A percentile compares a stretch with the other conserved stretches of the same genome.
Conservation (phyloP, 1,140 invertebrate species). For the Triops cancriformis region DNA sequence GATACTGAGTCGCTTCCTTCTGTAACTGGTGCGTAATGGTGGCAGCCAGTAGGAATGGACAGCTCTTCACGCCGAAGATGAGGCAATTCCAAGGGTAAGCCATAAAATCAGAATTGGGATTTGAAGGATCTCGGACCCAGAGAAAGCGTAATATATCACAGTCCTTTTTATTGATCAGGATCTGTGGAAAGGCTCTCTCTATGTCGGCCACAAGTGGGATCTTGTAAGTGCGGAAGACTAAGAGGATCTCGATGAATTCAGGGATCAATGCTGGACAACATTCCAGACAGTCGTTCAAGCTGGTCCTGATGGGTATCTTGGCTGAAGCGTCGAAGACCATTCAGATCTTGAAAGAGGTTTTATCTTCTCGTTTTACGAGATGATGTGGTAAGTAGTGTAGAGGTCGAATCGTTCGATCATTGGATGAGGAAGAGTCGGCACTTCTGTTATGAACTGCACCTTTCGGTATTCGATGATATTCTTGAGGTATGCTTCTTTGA, state of each 20-base stretch:
- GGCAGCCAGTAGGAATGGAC: too few species aligned
- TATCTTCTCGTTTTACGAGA: not conserved
- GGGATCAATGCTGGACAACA: not conserved
- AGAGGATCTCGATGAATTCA: not conserved
- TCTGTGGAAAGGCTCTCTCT: constrained; percentile 5
- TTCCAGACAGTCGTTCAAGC: constrained; percentile 13
- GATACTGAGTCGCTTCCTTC: too few species aligned
- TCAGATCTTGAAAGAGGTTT: not conserved
- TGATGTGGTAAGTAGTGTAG: too few species aligned
- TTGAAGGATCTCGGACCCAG: too few species aligned
- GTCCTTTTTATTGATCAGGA: not conserved
- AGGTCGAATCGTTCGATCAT: too few species aligned
- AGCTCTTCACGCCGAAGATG: too few species aligned
- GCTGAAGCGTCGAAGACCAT: constrained; percentile 10
- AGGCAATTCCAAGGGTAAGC: not conserved
- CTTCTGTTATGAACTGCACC: too few species aligned
- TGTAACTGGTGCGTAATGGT: too few species aligned
- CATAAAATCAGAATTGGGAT: not conserved
- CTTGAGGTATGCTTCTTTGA: not conserved
- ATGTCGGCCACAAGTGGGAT: constrained; percentile 1
- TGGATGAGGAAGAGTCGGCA: too few species aligned
- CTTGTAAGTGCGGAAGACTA: too few species aligned
- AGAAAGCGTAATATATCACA: not conserved
- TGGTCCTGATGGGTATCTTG: not conserved
- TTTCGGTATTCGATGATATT: not conserved